Conservation (phyloP, 1,140 invertebrate genomes). For the Homarus americanus region DNA sequence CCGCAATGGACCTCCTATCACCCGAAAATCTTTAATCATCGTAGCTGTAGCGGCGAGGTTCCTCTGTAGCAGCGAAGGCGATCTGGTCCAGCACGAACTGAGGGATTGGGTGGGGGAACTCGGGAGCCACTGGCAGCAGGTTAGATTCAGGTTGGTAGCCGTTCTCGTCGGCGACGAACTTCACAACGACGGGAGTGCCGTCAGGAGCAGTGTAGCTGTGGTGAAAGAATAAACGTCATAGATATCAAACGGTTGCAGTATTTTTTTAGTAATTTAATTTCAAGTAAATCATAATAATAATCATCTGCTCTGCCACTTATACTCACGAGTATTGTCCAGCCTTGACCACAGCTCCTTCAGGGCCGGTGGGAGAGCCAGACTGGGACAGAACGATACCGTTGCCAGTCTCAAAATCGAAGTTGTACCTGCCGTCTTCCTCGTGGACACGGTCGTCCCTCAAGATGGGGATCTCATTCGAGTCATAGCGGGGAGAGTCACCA, state of each 20-base stretch:
- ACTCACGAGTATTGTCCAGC: neutral
- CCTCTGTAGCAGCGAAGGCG: neutral
- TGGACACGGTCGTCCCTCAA: constrained; percentile 14
- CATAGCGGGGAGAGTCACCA: neutral
- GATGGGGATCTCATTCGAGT: neutral
- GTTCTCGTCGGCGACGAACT: constrained; percentile 34
- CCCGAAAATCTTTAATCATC: no score
- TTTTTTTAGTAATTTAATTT: no score
- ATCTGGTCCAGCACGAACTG: neutral
- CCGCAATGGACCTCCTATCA: no score
- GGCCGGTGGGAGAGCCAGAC: constrained; percentile 23
- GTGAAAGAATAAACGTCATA: no score
- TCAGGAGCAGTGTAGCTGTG: constrained; percentile 49
- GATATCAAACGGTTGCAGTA: no score
- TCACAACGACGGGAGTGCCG: constrained; percentile 1
- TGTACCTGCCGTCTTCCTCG: constrained; percentile 56
- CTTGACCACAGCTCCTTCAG: neutral
- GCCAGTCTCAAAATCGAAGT: constrained; percentile 42
- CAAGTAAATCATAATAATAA: no score
- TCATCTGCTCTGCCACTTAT: no score
- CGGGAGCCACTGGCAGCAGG: constrained; percentile 46
- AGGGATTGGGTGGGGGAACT: neutral
- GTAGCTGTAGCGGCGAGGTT: no score
- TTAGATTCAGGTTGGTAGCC: constrained; percentile 40
- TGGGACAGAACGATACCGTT: constrained; percentile 23